A percentile compares a stretch with the other conserved stretches of the same genome.
Evolutionary conservation across 1,140 invertebrate species (phyloP).

Genomic region (Pectinophora gossypiella): DNA sequence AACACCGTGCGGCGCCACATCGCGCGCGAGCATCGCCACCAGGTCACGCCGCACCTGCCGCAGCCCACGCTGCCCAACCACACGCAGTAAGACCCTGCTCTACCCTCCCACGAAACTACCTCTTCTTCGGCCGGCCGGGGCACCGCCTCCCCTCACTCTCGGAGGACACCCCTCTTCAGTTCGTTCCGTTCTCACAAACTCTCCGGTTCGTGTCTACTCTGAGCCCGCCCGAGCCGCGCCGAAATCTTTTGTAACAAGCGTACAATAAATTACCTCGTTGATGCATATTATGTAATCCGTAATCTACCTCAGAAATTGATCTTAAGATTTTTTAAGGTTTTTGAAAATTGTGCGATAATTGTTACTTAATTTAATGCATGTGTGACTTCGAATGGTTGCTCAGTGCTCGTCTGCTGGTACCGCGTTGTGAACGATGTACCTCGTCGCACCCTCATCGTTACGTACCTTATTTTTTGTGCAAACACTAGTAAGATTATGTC

Average conservation of each 20-base stretch:
- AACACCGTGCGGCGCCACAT: constrained; percentile 93
- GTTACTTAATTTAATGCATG: constrained; percentile 69
- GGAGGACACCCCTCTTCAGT: no score
- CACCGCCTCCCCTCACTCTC: no score
- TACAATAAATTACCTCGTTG: constrained; percentile 67
- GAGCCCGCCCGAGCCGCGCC: constrained; percentile 30
- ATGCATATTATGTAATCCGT: constrained; percentile 67
- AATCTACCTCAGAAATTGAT: constrained; percentile 72
- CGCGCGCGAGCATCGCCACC: constrained; percentile 89
- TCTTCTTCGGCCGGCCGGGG: constrained; percentile 45
- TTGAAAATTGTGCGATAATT: constrained; percentile 62
- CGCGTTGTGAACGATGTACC: constrained; percentile 54
- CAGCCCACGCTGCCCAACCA: constrained; percentile 75
- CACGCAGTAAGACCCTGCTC: constrained; percentile 72
- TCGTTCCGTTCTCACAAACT: no score
- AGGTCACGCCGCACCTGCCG: constrained; percentile 81
- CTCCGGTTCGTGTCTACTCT: no score
- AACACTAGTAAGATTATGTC: constrained; percentile 29
- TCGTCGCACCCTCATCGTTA: constrained; percentile 42
- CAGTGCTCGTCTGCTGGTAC: constrained; percentile 53
- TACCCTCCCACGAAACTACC: constrained; percentile 49
- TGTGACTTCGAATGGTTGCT: constrained; percentile 62
- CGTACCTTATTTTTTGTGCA: constrained; percentile 45
- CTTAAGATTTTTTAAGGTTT: constrained; percentile 68
- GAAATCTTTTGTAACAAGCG: constrained; percentile 38